phyloP scores from a whole-genome alignment of 1,140 invertebrate species.

The Aphidius ervi region DNA sequence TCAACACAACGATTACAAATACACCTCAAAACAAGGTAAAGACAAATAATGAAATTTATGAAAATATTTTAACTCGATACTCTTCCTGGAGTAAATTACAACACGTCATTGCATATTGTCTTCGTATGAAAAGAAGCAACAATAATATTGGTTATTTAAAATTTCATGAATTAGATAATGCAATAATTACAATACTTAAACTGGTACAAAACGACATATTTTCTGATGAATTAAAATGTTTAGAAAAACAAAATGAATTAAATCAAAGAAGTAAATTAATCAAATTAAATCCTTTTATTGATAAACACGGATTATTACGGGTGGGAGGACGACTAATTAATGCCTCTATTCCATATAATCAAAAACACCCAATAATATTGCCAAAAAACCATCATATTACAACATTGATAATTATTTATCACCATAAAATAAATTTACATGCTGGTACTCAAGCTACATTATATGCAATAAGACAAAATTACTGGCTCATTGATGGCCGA shows the following conservation, averaged over 20 bases:
- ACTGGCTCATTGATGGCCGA: slow-evolving; percentile 1
- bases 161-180: not conserved
- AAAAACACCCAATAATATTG: slow-evolving; percentile 18
- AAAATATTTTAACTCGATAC: too few relatives aligned
- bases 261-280: slow-evolving; percentile 4
- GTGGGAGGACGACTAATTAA: slow-evolving; percentile 30
- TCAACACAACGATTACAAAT: too few relatives aligned
- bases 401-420: not conserved
- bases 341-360: not conserved
- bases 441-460: not conserved
- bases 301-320: slow-evolving; percentile 27
- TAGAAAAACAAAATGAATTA: not conserved
- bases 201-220: not conserved
- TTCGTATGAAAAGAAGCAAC: slow-evolving; percentile 12
- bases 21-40: too few relatives aligned
- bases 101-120: slow-evolving; percentile 13
- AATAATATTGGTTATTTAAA: not conserved
- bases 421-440: slow-evolving; percentile 13
- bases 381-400: slow-evolving; percentile 21
- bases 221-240: not conserved
- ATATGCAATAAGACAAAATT: not conserved
- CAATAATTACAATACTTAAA: not conserved
- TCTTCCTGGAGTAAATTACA: too few relatives aligned
- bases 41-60: too few relatives aligned
- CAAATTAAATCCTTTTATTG: slow-evolving; percentile 27